phyloP scores from a whole-genome alignment of 2,888 invertebrate genomes.

The Ichneumoninae sp. region DNA sequence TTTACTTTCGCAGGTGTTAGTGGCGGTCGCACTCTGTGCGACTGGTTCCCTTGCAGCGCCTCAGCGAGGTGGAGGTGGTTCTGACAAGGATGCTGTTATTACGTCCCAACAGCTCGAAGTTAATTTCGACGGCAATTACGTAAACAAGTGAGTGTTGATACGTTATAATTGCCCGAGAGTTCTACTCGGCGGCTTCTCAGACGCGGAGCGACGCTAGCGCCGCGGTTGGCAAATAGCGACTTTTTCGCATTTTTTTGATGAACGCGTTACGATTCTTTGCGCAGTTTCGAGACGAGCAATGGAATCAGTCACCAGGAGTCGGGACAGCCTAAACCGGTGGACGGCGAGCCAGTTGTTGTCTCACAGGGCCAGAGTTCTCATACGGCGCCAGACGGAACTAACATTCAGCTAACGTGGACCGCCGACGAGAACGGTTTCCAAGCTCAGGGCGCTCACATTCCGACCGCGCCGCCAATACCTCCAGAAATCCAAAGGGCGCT shows the following conservation, averaged over 20 bases:
- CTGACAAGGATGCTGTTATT: slow-evolving; percentile 83
- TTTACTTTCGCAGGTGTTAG: slow-evolving; percentile 75
- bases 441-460: slow-evolving; percentile 83
- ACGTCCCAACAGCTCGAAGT: slow-evolving; percentile 83
- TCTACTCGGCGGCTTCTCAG: background rate
- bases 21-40: slow-evolving; percentile 80
- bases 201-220: background rate
- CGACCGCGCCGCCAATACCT: slow-evolving; percentile 84
- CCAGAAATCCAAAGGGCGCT: slow-evolving; percentile 84
- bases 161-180: slow-evolving; percentile 38
- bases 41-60: slow-evolving; percentile 79
- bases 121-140: slow-evolving; percentile 82
- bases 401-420: slow-evolving; percentile 82
- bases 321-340: slow-evolving; percentile 83
- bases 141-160: slow-evolving; percentile 80
- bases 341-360: slow-evolving; percentile 82
- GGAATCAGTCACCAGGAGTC: slow-evolving; percentile 85
- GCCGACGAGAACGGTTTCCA: slow-evolving; percentile 84
- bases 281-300: slow-evolving; percentile 85
- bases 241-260: background rate
- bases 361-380: slow-evolving; percentile 84
- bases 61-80: slow-evolving; percentile 77
- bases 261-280: background rate
- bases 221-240: slow-evolving; percentile 13
- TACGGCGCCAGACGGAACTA: slow-evolving; percentile 84